Percentiles rank a stretch among this genome's conserved stretches.
These are phyloP conservation scores for Lateolabrax maculatus DNA, from an alignment of 2,797 vertebrate genomes.

Conservation along the genomic window DNA sequence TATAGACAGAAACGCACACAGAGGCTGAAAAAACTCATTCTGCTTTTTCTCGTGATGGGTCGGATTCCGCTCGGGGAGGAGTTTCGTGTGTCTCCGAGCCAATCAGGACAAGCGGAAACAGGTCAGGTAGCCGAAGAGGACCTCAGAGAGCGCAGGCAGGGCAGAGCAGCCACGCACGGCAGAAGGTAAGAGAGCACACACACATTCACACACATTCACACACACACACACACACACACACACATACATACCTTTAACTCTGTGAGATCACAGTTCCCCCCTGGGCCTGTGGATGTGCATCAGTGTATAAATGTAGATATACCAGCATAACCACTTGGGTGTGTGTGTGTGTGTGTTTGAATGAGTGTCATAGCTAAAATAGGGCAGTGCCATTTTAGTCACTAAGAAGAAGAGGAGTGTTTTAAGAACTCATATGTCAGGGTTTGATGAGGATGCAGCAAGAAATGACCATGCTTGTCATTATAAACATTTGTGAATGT, in stretches of 20 bases:
- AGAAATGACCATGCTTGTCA: not conserved
- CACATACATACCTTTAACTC: slow-evolving; percentile 57
- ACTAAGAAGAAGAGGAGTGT: slow-evolving; percentile 50
- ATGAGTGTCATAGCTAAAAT: slow-evolving; percentile 64
- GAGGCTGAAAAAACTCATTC: slow-evolving; percentile 44
- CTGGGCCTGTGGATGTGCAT: slow-evolving; percentile 25
- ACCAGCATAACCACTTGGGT: slow-evolving; percentile 8
- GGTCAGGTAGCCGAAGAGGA: slow-evolving; percentile 84
- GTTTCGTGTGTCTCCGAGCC: slow-evolving; percentile 59
- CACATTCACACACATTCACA: slow-evolving; percentile 39
- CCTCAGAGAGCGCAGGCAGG: slow-evolving; percentile 78
- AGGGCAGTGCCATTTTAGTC: slow-evolving; percentile 76
- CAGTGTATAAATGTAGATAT: slow-evolving; percentile 22
- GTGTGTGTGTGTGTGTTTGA: slow-evolving; percentile 27
- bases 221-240: slow-evolving; percentile 32
- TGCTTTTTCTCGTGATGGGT: slow-evolving; percentile 55
- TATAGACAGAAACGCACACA: not conserved
- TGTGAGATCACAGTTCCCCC: slow-evolving; percentile 31
- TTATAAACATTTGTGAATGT: not conserved
- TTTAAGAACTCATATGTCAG: slow-evolving; percentile 43
- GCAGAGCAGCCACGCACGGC: slow-evolving; percentile 69
- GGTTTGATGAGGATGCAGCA: slow-evolving; percentile 23
- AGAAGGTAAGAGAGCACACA: slow-evolving; percentile 78
- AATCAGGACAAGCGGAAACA: slow-evolving; percentile 77
- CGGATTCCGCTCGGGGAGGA: slow-evolving; percentile 71